These are phyloP conservation scores for Rhingia campestris DNA, from an alignment of 2,888 invertebrate genomes.

Conservation along the genomic window DNA sequence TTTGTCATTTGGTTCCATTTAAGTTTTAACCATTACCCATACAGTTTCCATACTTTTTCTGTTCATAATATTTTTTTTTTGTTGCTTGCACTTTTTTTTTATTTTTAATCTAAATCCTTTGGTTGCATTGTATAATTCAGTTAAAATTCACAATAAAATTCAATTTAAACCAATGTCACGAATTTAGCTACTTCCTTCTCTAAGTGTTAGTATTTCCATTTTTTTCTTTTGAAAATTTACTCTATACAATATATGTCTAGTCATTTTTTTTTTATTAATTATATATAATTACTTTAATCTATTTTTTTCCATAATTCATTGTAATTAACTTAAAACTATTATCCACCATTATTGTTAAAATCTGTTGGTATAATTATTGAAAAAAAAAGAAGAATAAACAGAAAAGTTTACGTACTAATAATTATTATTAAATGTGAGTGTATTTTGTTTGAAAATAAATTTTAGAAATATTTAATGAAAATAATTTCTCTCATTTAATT, in stretches of 20 bases:
- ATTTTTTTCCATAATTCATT: constrained; percentile 30
- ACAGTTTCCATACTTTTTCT: constrained; percentile 49
- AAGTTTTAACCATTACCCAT: constrained; percentile 52
- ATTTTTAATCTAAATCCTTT: constrained; percentile 41
- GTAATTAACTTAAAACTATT: constrained; percentile 60
- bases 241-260: constrained; percentile 62
- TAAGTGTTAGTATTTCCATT: constrained; percentile 20
- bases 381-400: constrained; percentile 13
- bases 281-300: constrained; percentile 12
- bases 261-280: constrained; percentile 3
- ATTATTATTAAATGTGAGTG: constrained; percentile 11
- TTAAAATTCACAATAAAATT: constrained; percentile 66
- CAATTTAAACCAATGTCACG: constrained; percentile 47
- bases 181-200: constrained; percentile 53
- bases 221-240: constrained; percentile 32
- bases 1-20: constrained; percentile 52
- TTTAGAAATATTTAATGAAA: constrained; percentile 34
- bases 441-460: constrained; percentile 12
- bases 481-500: constrained; percentile 17
- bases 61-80: constrained; percentile 6
- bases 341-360: constrained; percentile 68
- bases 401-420: not conserved
- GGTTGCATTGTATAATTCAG: constrained; percentile 66
- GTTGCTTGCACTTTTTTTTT: constrained; percentile 21
- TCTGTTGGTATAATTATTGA: constrained; percentile 35